Evolutionary conservation across 92 coral and sea anemone species (phyloP), one percentile per base, ranked within the genome.

Genomic region (Phenganax subtilis): DNA sequence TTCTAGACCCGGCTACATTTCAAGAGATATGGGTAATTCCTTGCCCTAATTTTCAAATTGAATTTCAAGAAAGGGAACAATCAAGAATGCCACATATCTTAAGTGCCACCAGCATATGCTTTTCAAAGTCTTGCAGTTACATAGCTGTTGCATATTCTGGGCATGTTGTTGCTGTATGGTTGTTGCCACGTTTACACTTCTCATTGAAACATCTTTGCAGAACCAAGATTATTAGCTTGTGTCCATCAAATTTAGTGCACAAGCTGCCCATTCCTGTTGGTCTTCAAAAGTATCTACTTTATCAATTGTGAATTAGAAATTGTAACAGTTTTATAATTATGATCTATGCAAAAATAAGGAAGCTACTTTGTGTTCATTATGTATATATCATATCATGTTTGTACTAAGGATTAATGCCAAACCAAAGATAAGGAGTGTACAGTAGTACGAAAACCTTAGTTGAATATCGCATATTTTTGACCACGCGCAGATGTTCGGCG

Each of bases 41-140:
- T 20, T 60, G 54, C 14, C 63, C 59, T 59, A 11, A 57, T 62
- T 31, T 53, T 14, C 25, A 29, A 28, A 37, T 54, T 15, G 82
- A 59, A 12, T 56, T 57, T 3, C 0, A 71, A 3, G 6, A 2
- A 47, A n/a, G 20, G 59, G 30, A 59, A 27, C 27, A 1, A 27
- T 37, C 81, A 55, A 57, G 16, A 1, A 59, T 12, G 20, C 62
- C 20, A 20, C 31, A 27, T 7, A 2, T 51, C 14, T 68, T 37
- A 20, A 12, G 25, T 25, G 72, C 29, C 16, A 77, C 68, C 12
- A 77, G 82, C 59, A 11, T 77, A 55, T 77, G 71, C 30, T 77
- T 77, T 54, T 77, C 82, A 77, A 77, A 77, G 67, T 77, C 82
- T 14, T 77, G 82, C 52, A 55, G 59, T 20, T 77, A 77, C 62